phyloP scores from a whole-genome alignment of 2,888 invertebrate genomes.

The Parnassius mnemosyne region DNA sequence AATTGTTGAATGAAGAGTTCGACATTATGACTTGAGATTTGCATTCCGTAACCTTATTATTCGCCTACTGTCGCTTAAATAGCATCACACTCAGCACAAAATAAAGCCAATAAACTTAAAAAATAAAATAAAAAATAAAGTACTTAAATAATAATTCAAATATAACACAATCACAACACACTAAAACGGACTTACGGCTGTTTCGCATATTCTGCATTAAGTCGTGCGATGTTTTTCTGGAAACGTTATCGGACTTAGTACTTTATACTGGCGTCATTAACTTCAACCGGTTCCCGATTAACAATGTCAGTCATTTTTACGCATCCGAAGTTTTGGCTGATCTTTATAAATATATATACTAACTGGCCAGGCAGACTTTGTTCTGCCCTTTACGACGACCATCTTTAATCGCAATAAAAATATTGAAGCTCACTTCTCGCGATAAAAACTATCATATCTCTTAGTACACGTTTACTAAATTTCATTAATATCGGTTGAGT shows the following conservation, averaged over 20 bases:
- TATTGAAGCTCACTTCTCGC: too few species aligned
- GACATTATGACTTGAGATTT: too few species aligned
- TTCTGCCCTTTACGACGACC: too few species aligned
- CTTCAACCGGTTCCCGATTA: not conserved
- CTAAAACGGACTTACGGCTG: conserved; percentile 75
- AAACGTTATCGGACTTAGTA: conserved; percentile 52
- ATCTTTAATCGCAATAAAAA: too few species aligned
- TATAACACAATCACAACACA: conserved; percentile 69
- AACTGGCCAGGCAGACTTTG: too few species aligned
- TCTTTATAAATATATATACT: too few species aligned
- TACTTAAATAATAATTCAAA: not conserved
- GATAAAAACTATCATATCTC: too few species aligned
- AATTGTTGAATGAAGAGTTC: too few species aligned
- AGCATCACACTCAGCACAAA: conserved; percentile 7
- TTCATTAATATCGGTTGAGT: too few species aligned
- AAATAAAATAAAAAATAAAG: not conserved
- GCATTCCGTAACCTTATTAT: too few species aligned
- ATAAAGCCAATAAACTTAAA: too few species aligned
- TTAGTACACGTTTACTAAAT: too few species aligned
- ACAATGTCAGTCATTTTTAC: not conserved
- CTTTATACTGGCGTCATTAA: conserved; percentile 37
- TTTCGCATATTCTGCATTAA: conserved; percentile 75
- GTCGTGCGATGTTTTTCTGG: conserved; percentile 77
- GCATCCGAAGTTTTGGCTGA: not conserved
- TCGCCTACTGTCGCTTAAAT: not conserved